Evolutionary conservation across 2,888 invertebrate species (phyloP).

Genomic region (Parascotia fuliginaria): DNA sequence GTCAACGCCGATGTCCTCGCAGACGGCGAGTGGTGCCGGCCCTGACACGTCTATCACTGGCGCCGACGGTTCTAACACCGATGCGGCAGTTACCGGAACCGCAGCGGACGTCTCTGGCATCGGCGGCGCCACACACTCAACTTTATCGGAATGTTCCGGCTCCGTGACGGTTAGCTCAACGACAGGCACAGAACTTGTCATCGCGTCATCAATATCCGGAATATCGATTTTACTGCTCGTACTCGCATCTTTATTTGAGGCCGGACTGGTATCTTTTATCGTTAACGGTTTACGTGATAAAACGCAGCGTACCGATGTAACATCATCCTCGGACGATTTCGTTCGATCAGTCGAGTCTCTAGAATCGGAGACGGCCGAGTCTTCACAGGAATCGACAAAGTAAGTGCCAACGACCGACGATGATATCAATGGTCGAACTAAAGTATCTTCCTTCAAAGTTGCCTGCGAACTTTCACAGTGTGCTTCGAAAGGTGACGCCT

Average conservation of each 20-base stretch:
- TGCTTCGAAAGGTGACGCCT: constrained; percentile 38
- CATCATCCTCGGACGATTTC: constrained; percentile 54
- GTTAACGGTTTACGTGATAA: constrained; percentile 61
- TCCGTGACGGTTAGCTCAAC: constrained; percentile 20
- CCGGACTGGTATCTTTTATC: constrained; percentile 59
- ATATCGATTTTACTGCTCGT: constrained; percentile 55
- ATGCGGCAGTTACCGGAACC: constrained; percentile 13
- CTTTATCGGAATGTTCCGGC: constrained; percentile 30
- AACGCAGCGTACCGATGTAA: constrained; percentile 47
- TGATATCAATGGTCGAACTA: constrained; percentile 25
- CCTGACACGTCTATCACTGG: constrained; percentile 30
- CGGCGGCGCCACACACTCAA: constrained; percentile 16
- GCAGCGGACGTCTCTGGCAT: constrained; percentile 11
- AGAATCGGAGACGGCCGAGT: constrained; percentile 50
- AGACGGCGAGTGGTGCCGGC: constrained; percentile 88
- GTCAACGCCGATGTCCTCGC: constrained; percentile 89
- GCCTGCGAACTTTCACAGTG: constrained; percentile 48
- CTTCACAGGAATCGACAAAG: constrained; percentile 49
- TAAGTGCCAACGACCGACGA: constrained; percentile 30
- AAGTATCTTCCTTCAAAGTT: constrained; percentile 47
- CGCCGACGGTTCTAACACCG: constrained; percentile 13
- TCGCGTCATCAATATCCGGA: constrained; percentile 41
- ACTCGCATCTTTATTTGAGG: constrained; percentile 56
- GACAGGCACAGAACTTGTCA: constrained; percentile 21
- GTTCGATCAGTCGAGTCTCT: constrained; percentile 52